Percentiles rank a stretch among this genome's conserved stretches.
Conservation (phyloP, 2,888 invertebrate genomes). For the Lamellibrachia columna region DNA sequence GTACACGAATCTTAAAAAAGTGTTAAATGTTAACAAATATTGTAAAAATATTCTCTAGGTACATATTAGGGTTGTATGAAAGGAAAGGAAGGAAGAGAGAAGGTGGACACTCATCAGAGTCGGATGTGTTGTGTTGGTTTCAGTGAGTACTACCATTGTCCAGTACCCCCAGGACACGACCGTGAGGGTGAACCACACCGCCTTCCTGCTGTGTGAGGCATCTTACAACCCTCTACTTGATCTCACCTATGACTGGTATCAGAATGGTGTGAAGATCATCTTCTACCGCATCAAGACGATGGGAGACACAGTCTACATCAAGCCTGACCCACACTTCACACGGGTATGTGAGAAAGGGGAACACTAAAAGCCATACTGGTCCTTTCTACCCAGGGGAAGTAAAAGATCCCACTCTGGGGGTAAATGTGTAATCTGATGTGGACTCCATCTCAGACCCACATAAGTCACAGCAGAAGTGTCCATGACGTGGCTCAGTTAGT, state of each 20-base stretch:
- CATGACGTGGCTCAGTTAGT: too few relatives aligned
- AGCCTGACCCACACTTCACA: constrained; percentile 44
- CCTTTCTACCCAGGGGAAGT: too few relatives aligned
- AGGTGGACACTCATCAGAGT: neutral
- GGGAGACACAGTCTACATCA: constrained; percentile 33
- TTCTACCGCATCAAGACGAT: constrained; percentile 24
- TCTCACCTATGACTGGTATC: constrained; percentile 54
- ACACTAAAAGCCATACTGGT: too few relatives aligned
- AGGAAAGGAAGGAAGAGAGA: neutral
- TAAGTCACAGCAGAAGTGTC: too few relatives aligned
- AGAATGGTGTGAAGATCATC: constrained; percentile 46
- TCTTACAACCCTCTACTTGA: constrained; percentile 50
- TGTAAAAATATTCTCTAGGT: too few relatives aligned
- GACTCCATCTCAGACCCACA: too few relatives aligned
- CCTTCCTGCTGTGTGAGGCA: constrained; percentile 55
- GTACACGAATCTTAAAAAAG: too few relatives aligned
- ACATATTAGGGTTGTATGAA: neutral
- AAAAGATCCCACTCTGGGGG: too few relatives aligned
- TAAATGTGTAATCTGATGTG: too few relatives aligned
- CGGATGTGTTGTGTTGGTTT: neutral
- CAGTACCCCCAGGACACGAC: constrained; percentile 43
- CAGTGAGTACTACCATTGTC: constrained; percentile 42
- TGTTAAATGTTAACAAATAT: too few relatives aligned
- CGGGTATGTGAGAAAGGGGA: constrained; percentile 24
- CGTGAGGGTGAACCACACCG: constrained; percentile 52